Evolutionary conservation across 1,140 invertebrate species (phyloP), one percentile per base, ranked within the genome.

Genomic region (Rhopalosiphum maidis): DNA sequence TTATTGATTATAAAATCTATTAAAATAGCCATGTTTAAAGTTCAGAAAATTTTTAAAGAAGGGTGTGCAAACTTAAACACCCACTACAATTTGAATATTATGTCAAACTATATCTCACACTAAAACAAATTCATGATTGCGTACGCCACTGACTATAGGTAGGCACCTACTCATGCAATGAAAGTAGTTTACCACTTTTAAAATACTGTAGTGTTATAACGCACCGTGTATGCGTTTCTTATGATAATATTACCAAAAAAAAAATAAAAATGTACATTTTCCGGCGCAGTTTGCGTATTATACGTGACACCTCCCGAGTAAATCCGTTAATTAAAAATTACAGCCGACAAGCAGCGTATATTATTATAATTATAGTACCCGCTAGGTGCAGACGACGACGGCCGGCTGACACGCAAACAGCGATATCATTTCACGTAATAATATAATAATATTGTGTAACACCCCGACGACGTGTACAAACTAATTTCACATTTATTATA

Each of bases 271-370:
- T n/a, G 60, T 30, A n/a, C 60, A 30, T 68, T 68, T n/a, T 4
- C 30, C 30, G 30, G 30, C 15, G 30, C 15, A 18, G 6, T 77
- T 77, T 15, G 15, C 15, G 15, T n/a, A 77, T n/a, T n/a, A n/a
- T n/a, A 68, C 30, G 30, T 5, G 60, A 77, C 60, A 77, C 60
- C n/a, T 77, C 60, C 15, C 60, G 15, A 30, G 5, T n/a, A 77
- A 77, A 77, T 77, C 15, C 15, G n/a, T 77, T 77, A 77, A 77
- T 77, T 68, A 77, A 77, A 77, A 77, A n/a, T 77, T 77, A 77
- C 60, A 6, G 30, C n/a, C 30, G n/a, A 77, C n/a, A 77, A 35
- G 11, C 48, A 51, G 48, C n/a, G 15, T 77, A 18, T 77, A 77
- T n/a, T 18, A 77, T n/a, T n/a, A 18, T 77, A 35, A 51, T n/a